Conservation (phyloP, 2,888 invertebrate genomes). For the Synanthedon andrenaeformis region DNA sequence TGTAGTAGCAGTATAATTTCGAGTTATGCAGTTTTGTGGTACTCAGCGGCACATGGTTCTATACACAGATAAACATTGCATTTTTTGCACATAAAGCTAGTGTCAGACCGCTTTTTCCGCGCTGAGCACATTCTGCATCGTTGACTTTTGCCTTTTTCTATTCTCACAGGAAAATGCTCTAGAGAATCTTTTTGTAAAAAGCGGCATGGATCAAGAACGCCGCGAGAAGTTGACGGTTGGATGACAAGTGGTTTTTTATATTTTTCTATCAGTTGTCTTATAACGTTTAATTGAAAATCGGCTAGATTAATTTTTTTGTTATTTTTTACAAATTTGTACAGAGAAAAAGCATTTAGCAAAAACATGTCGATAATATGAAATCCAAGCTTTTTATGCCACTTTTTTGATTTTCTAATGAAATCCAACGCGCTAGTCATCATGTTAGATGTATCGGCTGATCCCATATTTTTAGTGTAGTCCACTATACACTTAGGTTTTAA, state of each 20-base stretch:
- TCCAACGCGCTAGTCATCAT: too few relatives aligned
- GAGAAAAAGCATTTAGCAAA: background rate
- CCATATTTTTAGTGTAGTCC: too few relatives aligned
- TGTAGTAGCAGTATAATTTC: too few relatives aligned
- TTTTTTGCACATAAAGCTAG: conserved; percentile 2
- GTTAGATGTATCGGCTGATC: too few relatives aligned
- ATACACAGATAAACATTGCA: conserved; percentile 2
- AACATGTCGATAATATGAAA: background rate
- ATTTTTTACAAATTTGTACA: conserved; percentile 2
- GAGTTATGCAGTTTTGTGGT: conserved; percentile 1
- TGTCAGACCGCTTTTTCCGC: conserved; percentile 4
- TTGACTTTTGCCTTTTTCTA: conserved; percentile 1
- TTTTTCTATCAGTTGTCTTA: too few relatives aligned
- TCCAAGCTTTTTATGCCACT: too few relatives aligned
- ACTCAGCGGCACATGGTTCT: conserved; percentile 4
- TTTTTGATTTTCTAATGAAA: too few relatives aligned
- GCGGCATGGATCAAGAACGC: background rate
- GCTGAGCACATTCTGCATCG: background rate
- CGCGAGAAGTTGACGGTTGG: background rate
- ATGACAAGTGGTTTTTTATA: too few relatives aligned
- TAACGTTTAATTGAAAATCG: too few relatives aligned
- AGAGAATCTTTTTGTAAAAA: background rate
- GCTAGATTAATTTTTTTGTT: conserved; percentile 1
- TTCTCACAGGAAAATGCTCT: conserved; percentile 1
- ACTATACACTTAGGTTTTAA: too few relatives aligned